Evolutionary conservation across 2,888 invertebrate species (phyloP).

Genomic region (Aromia moschata): DNA sequence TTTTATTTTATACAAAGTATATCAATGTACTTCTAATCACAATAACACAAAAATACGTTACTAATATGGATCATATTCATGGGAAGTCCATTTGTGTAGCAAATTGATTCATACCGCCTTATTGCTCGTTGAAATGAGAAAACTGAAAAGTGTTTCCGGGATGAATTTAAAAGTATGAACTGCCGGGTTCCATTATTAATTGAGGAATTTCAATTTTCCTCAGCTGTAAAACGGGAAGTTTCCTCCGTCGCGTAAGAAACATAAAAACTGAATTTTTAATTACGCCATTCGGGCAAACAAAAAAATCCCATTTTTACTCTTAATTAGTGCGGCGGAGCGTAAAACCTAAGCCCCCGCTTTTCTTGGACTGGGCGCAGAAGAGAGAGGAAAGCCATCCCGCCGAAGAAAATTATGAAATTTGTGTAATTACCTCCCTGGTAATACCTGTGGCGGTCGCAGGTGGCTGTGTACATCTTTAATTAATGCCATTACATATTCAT

Average conservation of each 20-base stretch:
- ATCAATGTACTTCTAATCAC: no score
- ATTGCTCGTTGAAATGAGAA: no score
- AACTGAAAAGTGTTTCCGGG: neutral
- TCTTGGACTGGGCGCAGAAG: conserved; percentile 45
- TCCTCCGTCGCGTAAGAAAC: conserved; percentile 47
- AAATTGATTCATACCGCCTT: no score
- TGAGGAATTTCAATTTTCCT: conserved; percentile 19
- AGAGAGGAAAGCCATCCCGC: no score
- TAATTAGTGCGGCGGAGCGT: conserved; percentile 55
- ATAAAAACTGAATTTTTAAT: conserved; percentile 61
- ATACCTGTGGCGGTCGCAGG: conserved; percentile 61
- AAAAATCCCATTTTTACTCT: conserved; percentile 63
- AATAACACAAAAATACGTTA: no score
- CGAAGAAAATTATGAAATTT: conserved; percentile 61
- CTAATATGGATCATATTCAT: no score
- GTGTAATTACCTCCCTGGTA: conserved; percentile 60
- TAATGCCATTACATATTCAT: conserved; percentile 64
- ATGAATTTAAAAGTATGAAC: neutral
- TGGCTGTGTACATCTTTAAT: conserved; percentile 62
- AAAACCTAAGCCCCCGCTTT: conserved; percentile 35
- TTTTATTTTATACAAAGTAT: no score
- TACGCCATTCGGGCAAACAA: conserved; percentile 61
- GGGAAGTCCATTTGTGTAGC: no score
- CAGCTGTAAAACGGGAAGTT: conserved; percentile 39
- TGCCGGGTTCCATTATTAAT: conserved; percentile 14